Evolutionary conservation across 2,113 vertebrate genomes (phyloP), one percentile per base, ranked within the genome.

Genomic region (Melanerpes aurifrons): DNA sequence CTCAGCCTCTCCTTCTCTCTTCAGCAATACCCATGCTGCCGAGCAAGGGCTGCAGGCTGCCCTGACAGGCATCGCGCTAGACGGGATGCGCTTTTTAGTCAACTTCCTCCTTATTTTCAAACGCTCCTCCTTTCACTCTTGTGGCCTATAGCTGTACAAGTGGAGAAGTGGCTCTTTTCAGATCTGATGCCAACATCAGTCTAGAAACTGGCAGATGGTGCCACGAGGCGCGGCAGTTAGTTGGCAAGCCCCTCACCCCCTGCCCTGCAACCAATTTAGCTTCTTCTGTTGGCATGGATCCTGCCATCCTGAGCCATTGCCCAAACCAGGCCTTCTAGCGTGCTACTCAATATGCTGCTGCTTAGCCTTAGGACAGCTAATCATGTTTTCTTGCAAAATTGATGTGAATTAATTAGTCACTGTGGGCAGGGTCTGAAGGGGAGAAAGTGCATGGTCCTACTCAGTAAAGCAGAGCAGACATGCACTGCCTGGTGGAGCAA

Each of bases 251-350:
- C 72, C 43, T 64, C 79, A 87, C 87, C 80, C 90, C 85, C 95
- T 96, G 93, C 88, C 96, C 96, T 97, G 91, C 94, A 95, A 95
- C 95, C 96, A 97, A 87, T 97, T 97, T 97, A 97, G 85, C 77
- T 95, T 97, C 82, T 78, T 94, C 56, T 96, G 87, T 90, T 97
- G 96, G 95, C 97, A 96, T 87, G 64, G 85, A 81, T 95, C 82
- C 93, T 85, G 82, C 75, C 80, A 76, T 94, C 96, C 90, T 96
- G 91, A 97, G 90, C 93, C 94, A 96, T 86, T 92, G 93, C 90
- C 94, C 95, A 92, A 95, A 89, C 56, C 77, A 73, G 86, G 87
- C 75, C 93, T 95, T 95, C 91, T 96, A 95, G 80, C 16, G 6
- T 93, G 79, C 88, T 93, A 96, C 61, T 97, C 93, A 95, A 91